Conservation (phyloP, 2,797 vertebrate species). For the Notolepis coatsorum region DNA sequence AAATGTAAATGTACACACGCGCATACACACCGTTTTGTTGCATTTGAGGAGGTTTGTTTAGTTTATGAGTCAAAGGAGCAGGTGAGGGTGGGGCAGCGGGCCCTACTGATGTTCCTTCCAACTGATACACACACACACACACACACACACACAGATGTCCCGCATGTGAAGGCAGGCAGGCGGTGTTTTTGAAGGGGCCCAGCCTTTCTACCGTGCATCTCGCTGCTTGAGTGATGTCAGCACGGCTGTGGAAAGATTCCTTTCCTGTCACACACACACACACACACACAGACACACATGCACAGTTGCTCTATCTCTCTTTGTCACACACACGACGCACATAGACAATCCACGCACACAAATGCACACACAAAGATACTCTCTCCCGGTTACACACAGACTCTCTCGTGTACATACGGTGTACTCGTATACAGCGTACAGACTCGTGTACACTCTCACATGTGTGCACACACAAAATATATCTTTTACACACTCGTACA, state of each 20-base stretch:
- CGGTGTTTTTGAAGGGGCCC: constrained; percentile 62
- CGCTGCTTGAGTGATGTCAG: constrained; percentile 74
- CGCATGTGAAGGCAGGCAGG: constrained; percentile 64
- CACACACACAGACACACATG: constrained; percentile 7
- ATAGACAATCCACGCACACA: constrained; percentile 12
- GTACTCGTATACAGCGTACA: too few relatives aligned
- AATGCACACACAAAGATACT: constrained; percentile 23
- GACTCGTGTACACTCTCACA: constrained; percentile 15
- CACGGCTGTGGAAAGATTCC: constrained; percentile 75
- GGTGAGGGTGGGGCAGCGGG: constrained; percentile 55
- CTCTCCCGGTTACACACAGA: constrained; percentile 12
- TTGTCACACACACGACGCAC: constrained; percentile 20
- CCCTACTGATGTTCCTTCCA: constrained; percentile 24
- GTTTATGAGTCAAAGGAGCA: constrained; percentile 57
- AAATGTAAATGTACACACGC: too few relatives aligned
- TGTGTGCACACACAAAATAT: neutral
- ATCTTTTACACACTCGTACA: neutral
- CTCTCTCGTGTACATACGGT: too few relatives aligned
- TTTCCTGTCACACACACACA: constrained; percentile 67
- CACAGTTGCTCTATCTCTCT: too few relatives aligned
- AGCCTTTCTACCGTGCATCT: constrained; percentile 66
- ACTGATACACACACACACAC: constrained; percentile 20
- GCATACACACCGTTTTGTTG: constrained; percentile 11
- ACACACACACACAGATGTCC: constrained; percentile 49
- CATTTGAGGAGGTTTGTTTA: constrained; percentile 38